These are phyloP conservation scores for Brachystomella parvula DNA, from an alignment of 1,140 invertebrate genomes.

Conservation along the genomic window DNA sequence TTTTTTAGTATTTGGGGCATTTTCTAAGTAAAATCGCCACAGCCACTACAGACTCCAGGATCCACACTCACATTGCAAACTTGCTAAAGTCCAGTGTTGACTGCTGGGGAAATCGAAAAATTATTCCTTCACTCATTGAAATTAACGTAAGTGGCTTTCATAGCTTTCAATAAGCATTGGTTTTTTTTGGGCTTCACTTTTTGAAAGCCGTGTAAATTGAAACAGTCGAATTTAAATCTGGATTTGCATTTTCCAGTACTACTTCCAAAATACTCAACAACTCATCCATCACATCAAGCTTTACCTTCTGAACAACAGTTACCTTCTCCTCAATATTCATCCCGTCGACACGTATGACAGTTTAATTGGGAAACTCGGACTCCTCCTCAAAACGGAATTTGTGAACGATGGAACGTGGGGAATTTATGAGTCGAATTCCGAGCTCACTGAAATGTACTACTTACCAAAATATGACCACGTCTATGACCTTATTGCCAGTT, in stretches of 20 bases:
- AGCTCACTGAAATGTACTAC: slow-evolving; percentile 8
- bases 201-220: too few relatives aligned
- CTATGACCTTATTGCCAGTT: slow-evolving; percentile 3
- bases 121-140: slow-evolving; percentile 2
- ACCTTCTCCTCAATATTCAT: slow-evolving; percentile 7
- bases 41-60: not conserved
- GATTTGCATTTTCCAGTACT: slow-evolving; percentile 1
- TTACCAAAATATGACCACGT: slow-evolving; percentile 3
- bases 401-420: not conserved
- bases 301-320: slow-evolving; percentile 1
- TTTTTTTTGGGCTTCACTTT: too few relatives aligned
- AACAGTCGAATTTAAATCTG: too few relatives aligned
- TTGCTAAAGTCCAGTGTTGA: not conserved
- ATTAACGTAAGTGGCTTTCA: not conserved
- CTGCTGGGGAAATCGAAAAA: not conserved
- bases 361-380: not conserved
- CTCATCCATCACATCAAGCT: slow-evolving; percentile 1
- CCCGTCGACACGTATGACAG: not conserved
- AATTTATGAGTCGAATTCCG: slow-evolving; percentile 2
- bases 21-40: not conserved
- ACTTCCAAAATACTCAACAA: not conserved
- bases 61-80: slow-evolving; percentile 1
- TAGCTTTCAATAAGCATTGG: not conserved
- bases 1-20: slow-evolving; percentile 1
- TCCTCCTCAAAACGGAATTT: slow-evolving; percentile 5